Base-by-base conservation (phyloP, 2,113 vertebrate species). In the Procavia capensis region DNA sequence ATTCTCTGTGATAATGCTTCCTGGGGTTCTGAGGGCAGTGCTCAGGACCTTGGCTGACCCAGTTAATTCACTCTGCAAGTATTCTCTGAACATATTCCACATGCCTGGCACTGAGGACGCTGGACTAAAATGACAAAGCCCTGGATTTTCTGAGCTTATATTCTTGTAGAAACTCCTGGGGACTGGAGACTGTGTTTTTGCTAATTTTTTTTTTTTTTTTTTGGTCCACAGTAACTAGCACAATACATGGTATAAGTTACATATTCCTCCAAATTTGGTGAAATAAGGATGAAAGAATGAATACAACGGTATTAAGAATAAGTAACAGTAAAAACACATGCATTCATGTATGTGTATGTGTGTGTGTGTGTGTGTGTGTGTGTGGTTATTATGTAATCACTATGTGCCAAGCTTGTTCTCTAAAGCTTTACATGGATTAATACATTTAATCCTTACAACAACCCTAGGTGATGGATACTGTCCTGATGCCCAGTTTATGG, bases 311-410 rank as follows among this genome's bases (percentile, higher is more conserved):
- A 39, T 70, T 19, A 81, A 63, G 5, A 29, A 81, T 11, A 87
- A 6, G 9, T 4, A 34, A 70, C 6, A 2, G 61, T 29, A 50
- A 31, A 34, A 83, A 41, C 4, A 17, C 0, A 0, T 50, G 31
- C 22, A 2, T 17, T 41, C 0, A 16, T 9, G 1, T 0, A 5
- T 43, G 25, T 5, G 2, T 0, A 3, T 1, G 9, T 0, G 0
- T 50, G 31, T 27, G 3, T 17, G 54, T 0, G 22, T 9, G 1
- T 0, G 8, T 43, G 25, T 5, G 2, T 0, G 4, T 1, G 9
- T 19, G 29, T 27, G 6, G 8, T 66, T 63, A 6, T 34, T 3
- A 11, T 9, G 50, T 36, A 50, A 64, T 5, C 7, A 5, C 7
- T 57, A 36, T 27, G 31, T n/a, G 34, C 9, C 2, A 59, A 29